Conservation (phyloP, 2,888 invertebrate genomes). For the Thyatira batis region DNA sequence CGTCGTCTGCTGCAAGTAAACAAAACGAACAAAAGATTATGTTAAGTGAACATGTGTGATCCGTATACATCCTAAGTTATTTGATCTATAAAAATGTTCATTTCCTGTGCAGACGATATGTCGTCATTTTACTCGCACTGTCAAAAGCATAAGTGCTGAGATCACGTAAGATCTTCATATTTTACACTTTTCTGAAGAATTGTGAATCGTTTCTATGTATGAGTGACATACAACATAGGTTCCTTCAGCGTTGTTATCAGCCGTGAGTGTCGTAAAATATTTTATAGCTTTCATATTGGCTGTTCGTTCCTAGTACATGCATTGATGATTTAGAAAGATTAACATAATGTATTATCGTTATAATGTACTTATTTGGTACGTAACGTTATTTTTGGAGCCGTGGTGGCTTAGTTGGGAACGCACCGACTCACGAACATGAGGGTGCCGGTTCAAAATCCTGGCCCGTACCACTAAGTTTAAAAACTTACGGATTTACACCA, state of each 20-base stretch:
- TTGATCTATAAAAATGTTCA: neutral
- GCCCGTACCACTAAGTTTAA: no score
- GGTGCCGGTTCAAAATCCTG: no score
- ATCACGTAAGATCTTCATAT: constrained; percentile 6
- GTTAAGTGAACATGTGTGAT: no score
- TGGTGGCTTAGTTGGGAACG: no score
- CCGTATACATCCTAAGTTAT: neutral
- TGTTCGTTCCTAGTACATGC: neutral
- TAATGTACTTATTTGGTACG: no score
- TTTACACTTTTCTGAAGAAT: neutral
- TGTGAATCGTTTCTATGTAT: neutral
- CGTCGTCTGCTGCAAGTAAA: no score
- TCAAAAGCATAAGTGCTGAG: constrained; percentile 19
- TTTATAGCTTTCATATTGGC: constrained; percentile 10
- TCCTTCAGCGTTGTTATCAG: constrained; percentile 17
- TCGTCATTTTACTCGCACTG: constrained; percentile 14
- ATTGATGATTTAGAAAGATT: neutral
- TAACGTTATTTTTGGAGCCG: no score
- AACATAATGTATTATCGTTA: neutral
- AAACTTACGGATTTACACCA: no score
- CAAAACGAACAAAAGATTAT: no score
- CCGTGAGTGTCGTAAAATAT: constrained; percentile 19
- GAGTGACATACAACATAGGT: neutral
- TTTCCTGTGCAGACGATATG: constrained; percentile 7
- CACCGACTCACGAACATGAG: no score